These are phyloP conservation scores for Oreochromis niloticus DNA, from an alignment of 2,113 vertebrate species.

Conservation along the genomic window DNA sequence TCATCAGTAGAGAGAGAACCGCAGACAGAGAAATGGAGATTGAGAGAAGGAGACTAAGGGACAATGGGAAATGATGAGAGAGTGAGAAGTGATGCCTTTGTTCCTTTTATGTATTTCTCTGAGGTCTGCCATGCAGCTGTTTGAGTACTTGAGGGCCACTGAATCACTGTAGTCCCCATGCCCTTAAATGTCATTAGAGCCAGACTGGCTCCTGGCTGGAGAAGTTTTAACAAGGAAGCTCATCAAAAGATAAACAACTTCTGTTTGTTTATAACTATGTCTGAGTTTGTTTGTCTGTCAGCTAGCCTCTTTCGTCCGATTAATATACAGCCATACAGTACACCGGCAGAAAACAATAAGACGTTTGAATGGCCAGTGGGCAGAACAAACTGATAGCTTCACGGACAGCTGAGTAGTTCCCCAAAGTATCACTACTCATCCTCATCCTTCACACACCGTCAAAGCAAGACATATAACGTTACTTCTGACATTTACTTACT, in stretches of 20 bases:
- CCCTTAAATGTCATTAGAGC: conserved; percentile 60
- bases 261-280: conserved; percentile 14
- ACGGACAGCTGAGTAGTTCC: neutral
- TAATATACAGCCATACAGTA: neutral
- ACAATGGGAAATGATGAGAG: conserved; percentile 47
- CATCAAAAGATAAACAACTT: conserved; percentile 41
- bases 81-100: conserved; percentile 45
- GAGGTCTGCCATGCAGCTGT: conserved; percentile 44
- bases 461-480: neutral
- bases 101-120: conserved; percentile 53
- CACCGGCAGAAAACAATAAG: neutral
- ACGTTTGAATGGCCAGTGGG: neutral
- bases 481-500: conserved; percentile 39
- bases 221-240: conserved; percentile 57
- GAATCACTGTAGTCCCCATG: conserved; percentile 56
- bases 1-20: conserved; percentile 30
- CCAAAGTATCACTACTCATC: neutral
- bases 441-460: neutral
- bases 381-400: neutral
- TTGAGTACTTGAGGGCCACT: conserved; percentile 53
- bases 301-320: neutral
- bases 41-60: conserved; percentile 22
- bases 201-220: conserved; percentile 41
- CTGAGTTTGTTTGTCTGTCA: neutral
- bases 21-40: conserved; percentile 15